A percentile compares a stretch with the other conserved stretches of the same genome.
Evolutionary conservation across 2,888 invertebrate species (phyloP).

Genomic region (Operophtera brumata): DNA sequence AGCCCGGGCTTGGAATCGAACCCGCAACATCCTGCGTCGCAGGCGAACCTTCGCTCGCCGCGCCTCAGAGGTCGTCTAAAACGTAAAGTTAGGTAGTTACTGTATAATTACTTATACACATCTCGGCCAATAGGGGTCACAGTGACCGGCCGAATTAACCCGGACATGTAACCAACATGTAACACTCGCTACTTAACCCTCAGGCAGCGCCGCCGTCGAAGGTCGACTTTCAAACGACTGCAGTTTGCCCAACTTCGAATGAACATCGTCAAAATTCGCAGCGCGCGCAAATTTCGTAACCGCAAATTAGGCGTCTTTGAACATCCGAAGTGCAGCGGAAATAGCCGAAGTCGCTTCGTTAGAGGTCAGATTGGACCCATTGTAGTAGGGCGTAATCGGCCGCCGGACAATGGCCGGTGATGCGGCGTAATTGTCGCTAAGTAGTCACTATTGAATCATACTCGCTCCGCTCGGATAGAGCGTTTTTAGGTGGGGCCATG

Average conservation of each 20-base stretch:
- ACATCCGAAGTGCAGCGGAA: conserved; percentile 67
- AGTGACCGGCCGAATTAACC: conserved; percentile 52
- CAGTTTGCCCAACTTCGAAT: conserved; percentile 49
- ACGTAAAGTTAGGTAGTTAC: conserved; percentile 33
- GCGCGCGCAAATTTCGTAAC: conserved; percentile 65
- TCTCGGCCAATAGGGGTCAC: conserved; percentile 47
- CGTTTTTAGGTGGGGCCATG: too few species aligned
- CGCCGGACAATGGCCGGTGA: conserved; percentile 73
- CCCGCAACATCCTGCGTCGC: too few species aligned
- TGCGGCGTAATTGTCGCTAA: conserved; percentile 73
- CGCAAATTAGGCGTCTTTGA: conserved; percentile 78
- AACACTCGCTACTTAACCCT: conserved; percentile 50
- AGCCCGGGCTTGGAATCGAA: too few species aligned
- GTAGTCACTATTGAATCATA: conserved; percentile 63
- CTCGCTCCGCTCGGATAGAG: conserved; percentile 58
- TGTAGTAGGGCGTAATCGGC: conserved; percentile 70
- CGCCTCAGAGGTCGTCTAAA: too few species aligned
- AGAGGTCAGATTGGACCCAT: conserved; percentile 71
- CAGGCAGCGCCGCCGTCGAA: conserved; percentile 31
- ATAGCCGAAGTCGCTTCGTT: conserved; percentile 75
- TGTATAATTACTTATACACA: conserved; percentile 35
- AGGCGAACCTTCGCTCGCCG: too few species aligned
- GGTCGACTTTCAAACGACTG: conserved; percentile 65
- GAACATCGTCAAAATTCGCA: conserved; percentile 61
- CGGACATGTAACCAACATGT: conserved; percentile 50